Evolutionary conservation across 1,140 invertebrate species (phyloP), one percentile per base, ranked within the genome.

Genomic region (Lerema accius): DNA sequence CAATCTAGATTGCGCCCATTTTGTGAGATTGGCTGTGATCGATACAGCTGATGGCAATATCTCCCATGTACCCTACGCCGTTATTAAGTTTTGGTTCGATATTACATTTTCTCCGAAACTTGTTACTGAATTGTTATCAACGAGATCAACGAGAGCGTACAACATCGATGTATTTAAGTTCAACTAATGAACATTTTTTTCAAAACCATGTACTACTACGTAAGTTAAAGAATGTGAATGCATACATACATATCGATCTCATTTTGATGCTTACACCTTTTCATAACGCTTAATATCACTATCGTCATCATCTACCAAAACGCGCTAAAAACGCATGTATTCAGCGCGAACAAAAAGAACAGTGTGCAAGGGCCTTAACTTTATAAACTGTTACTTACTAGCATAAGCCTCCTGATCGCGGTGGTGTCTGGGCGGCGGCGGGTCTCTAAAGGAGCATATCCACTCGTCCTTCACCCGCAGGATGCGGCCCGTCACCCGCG

Each of bases 391-490:
- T 5, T 26, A 94, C 94, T 95, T 90, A 96, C 96, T 94, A 67
- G 95, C 92, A 93, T 92, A 96, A 84, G 86, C 94, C 71, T 92
- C 90, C 71, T 92, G 91, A 60, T 91, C 89, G 10, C 88, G 73
- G 17, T 92, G 90, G 55, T 92, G 86, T 13, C 82, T 70, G 55
- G 94, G 94, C 74, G 96, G 95, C 28, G 96, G 96, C 32, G 97
- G 97, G 90, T 97, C 97, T 62, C 96, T 94, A 89, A 98, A 98
- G 69, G 96, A 97, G 90, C 97, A 98, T 73, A 97, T 97, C 96
- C 97, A 98, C 85, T 98, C 96, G 84, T 98, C 96, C 88, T 98
- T 96, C 14, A 98, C 96, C 78, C 97, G 95, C 17, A 98, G 90
- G 70, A 98, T 96, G 48, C 97, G 92, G 0, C 97, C 97, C n/a